Evolutionary conservation across 2,113 vertebrate species (phyloP).

Genomic region (Caranx ignobilis): DNA sequence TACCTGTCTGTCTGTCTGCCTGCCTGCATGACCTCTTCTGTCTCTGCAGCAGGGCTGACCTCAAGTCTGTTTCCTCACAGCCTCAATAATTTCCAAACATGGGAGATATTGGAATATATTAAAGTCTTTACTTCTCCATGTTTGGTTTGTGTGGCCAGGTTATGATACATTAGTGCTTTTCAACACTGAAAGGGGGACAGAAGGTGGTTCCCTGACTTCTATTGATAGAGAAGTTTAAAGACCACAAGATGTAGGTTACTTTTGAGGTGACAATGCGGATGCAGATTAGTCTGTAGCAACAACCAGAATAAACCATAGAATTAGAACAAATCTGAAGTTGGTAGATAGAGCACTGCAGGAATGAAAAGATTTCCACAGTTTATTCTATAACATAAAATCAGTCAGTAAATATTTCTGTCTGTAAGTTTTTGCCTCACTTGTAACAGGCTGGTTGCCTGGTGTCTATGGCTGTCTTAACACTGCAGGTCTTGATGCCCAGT

Average conservation of each 20-base stretch:
- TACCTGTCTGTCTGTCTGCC: slow-evolving; percentile 61
- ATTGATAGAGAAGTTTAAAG: not conserved
- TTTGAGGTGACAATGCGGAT: not conserved
- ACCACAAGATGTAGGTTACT: not conserved
- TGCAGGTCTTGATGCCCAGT: too few relatives aligned
- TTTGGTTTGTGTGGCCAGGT: not conserved
- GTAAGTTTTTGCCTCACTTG: too few relatives aligned
- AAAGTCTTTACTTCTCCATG: not conserved
- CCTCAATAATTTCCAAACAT: not conserved
- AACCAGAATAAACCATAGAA: not conserved
- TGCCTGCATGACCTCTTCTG: slow-evolving; percentile 51
- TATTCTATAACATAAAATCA: too few relatives aligned
- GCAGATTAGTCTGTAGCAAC: not conserved
- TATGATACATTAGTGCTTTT: not conserved
- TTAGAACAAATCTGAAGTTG: not conserved
- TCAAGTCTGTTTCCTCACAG: slow-evolving; percentile 16
- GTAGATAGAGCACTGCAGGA: too few relatives aligned
- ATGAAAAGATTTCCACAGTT: too few relatives aligned
- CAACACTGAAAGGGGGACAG: not conserved
- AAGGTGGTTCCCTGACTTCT: not conserved
- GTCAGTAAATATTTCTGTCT: too few relatives aligned
- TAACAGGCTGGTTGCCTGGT: too few relatives aligned
- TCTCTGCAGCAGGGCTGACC: slow-evolving; percentile 44
- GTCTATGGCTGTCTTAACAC: too few relatives aligned
- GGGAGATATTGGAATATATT: not conserved